Evolutionary conservation across 2,113 vertebrate species (phyloP), one percentile per base, ranked within the genome.

Genomic region (Scartelaos histophorus): DNA sequence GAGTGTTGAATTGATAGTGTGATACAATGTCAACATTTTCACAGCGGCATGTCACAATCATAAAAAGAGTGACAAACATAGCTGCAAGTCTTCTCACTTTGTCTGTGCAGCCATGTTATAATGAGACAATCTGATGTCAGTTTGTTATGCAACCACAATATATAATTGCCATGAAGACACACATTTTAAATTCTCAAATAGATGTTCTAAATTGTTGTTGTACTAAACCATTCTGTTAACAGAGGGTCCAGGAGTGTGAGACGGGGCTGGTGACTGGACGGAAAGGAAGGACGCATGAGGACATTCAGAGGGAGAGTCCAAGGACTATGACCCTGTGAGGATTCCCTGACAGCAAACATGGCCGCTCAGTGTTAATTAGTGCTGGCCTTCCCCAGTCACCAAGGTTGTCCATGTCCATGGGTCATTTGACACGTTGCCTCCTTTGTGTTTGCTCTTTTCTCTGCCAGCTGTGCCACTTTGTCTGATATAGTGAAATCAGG

Each of bases 381-480:
- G 86, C 76, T 85, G 92, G 91, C 92, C 91, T 93, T 93, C 89
- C 89, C 85, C 80, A 79, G 87, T 87, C 89, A 82, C 82, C 91
- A 93, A 94, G 93, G 93, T 92, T 90, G 88, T 92, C 85, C 73
- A 70, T 79, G 34, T 90, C 92, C 89, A 71, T 74, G 79, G 91
- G 93, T 91, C 84, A 88, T 93, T 87, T 91, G 85, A 91, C 92
- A 88, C 92, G 82, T 80, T 82, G 86, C 89, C 82, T 78, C 68
- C 85, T 86, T 79, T 78, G 81, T 67, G 85, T 85, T 90, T 94
- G 93, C 92, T 92, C 92, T 92, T 94, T 94, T 91, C 91, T 91
- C 90, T 93, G 92, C 92, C 93, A 92, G 91, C 90, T 92, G 92
- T 91, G 92, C 89, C 91, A 88, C 87, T 82, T 77, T 86, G 91